Evolutionary conservation across 64 coral and sea anemone species (phyloP).

Genomic region (Pachyseris speciosa): DNA sequence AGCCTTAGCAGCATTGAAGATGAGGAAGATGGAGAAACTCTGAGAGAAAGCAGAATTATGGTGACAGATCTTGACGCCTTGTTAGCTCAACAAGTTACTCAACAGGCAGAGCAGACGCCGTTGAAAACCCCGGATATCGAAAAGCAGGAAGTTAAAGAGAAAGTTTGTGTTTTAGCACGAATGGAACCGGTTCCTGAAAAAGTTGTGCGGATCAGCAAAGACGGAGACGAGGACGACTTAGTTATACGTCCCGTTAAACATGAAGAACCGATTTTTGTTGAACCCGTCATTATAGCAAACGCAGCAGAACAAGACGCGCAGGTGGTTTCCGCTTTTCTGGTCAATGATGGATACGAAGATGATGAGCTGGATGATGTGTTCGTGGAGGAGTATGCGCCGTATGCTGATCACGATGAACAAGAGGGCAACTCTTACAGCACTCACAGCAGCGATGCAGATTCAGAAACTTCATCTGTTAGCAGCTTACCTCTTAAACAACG

Average conservation of each 20-base stretch:
- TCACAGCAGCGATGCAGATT: conserved; percentile 87
- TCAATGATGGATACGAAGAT: conserved; percentile 71
- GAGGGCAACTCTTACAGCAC: background rate
- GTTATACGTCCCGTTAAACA: conserved; percentile 44
- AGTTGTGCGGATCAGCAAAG: conserved; percentile 43
- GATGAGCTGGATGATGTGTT: conserved; percentile 84
- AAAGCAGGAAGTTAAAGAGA: conserved; percentile 38
- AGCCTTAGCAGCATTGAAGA: conserved; percentile 31
- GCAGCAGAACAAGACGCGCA: background rate
- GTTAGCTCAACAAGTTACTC: conserved; percentile 43
- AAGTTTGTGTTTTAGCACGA: conserved; percentile 49
- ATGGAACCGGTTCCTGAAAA: conserved; percentile 66
- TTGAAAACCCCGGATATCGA: conserved; percentile 12
- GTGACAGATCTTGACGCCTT: conserved; percentile 54
- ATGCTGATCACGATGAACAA: background rate
- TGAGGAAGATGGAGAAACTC: background rate
- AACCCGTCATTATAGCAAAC: conserved; percentile 12
- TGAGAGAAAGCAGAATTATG: conserved; percentile 28
- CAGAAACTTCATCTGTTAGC: conserved; percentile 86
- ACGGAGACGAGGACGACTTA: conserved; percentile 26
- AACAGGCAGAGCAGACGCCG: background rate
- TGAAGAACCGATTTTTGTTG: conserved; percentile 22
- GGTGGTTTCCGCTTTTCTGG: conserved; percentile 64
- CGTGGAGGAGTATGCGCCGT: conserved; percentile 20
- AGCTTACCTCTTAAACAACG: conserved; percentile 64